Conservation (phyloP, 2,797 vertebrate genomes). For the Halcyon leucocephala region DNA sequence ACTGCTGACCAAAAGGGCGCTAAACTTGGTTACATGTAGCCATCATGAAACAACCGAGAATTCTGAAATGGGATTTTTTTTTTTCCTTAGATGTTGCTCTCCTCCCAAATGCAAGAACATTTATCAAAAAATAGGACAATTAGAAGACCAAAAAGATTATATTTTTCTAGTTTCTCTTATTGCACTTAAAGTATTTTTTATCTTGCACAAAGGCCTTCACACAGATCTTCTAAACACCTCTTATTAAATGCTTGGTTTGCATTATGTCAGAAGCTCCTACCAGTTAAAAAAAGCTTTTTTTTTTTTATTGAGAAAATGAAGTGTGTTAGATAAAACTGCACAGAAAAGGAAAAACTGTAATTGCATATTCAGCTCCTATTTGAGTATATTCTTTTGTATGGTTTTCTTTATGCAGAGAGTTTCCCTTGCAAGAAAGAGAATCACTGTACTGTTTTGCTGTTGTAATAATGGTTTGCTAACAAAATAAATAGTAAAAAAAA, state of each 20-base stretch:
- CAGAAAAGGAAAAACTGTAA: slow-evolving; percentile 58
- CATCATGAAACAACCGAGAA: background rate
- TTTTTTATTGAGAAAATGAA: slow-evolving; percentile 48
- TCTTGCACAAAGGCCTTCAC: slow-evolving; percentile 76
- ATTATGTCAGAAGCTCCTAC: slow-evolving; percentile 76
- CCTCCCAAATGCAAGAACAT: slow-evolving; percentile 28
- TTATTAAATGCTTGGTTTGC: slow-evolving; percentile 76
- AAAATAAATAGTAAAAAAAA: slow-evolving; percentile 63
- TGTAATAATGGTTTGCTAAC: slow-evolving; percentile 77
- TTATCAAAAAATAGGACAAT: slow-evolving; percentile 41
- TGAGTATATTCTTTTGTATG: slow-evolving; percentile 73
- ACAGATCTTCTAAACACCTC: slow-evolving; percentile 76
- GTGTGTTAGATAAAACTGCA: slow-evolving; percentile 75
- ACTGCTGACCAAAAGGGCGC: slow-evolving; percentile 42
- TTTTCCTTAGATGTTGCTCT: background rate
- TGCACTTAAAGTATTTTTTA: slow-evolving; percentile 67
- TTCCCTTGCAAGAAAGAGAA: slow-evolving; percentile 73
- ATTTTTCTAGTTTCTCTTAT: slow-evolving; percentile 56
- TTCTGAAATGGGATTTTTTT: slow-evolving; percentile 54
- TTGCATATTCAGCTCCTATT: slow-evolving; percentile 77
- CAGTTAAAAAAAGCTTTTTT: slow-evolving; percentile 64
- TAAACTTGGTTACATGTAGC: slow-evolving; percentile 38
- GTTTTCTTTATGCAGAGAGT: slow-evolving; percentile 75
- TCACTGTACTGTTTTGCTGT: slow-evolving; percentile 75
- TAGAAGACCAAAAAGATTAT: slow-evolving; percentile 43